Base-by-base conservation (phyloP, 2,797 vertebrate species). In the Pseudopleuronectes americanus region DNA sequence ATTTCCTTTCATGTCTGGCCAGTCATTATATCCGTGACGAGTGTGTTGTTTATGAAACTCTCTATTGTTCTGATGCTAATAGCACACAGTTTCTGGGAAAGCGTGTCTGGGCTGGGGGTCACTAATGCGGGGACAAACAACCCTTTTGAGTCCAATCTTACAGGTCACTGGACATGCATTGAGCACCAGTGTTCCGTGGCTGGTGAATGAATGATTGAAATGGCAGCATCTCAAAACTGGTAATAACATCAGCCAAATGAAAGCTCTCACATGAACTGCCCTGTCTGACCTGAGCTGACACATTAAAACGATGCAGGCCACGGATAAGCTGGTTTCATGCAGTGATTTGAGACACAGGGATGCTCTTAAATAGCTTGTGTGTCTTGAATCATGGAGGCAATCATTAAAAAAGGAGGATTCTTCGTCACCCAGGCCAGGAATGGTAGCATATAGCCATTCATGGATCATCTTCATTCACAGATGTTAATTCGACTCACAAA, bases 21-120 rank as follows among this genome's bases (percentile, higher is more conserved):
- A 58, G 55, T 55, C 22, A 79, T 57, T 80, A 31, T 70, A 81
- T 87, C 71, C 54, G 48, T 84, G 59, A 68, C 73, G 55, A 65
- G 49, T 28, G 26, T 76, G 62, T 68, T 85, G 83, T 75, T 83
- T 67, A 71, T 79, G 53, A 81, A 83, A 75, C 74, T 83, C 77
- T 84, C 85, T 28, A 92, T 92, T 92, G 90, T 92, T 89, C 76
- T 59, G 60, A 87, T 65, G 76, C 78, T 86, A 90, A 89, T 78
- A 82, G 67, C 83, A 79, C 80, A 77, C 68, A 51, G 79, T 84
- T 84, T 89, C 88, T 81, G 83, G 81, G 85, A 86, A 90, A 89
- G 89, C 82, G 76, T 82, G 91, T 89, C 89, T 90, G 38, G 85
- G 79, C 76, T 56, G 33, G 54, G 83, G 87, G 83, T 90, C 80